These are phyloP conservation scores for Tetrax tetrax DNA, from an alignment of 2,113 vertebrate species.

Conservation along the genomic window DNA sequence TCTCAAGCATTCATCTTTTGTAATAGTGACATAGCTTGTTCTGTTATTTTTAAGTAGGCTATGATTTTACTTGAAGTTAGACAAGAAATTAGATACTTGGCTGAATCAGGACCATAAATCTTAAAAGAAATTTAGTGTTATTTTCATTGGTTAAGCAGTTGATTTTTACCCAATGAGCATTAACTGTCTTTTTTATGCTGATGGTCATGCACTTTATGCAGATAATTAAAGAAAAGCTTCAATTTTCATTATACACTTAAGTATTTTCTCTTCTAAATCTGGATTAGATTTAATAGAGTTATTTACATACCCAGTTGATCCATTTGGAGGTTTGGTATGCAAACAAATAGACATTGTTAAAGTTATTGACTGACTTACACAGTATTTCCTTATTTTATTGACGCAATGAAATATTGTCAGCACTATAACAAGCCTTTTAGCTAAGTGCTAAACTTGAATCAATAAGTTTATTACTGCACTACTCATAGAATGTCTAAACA, in stretches of 20 bases:
- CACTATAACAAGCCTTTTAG: constrained; percentile 25
- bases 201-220: constrained; percentile 56
- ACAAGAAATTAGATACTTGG: not conserved
- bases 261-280: constrained; percentile 33
- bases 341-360: constrained; percentile 69
- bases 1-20: not conserved
- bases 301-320: constrained; percentile 66
- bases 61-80: not conserved
- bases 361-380: constrained; percentile 48
- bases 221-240: constrained; percentile 73
- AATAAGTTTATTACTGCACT: constrained; percentile 17
- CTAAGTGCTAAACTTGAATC: constrained; percentile 27
- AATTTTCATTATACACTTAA: constrained; percentile 72
- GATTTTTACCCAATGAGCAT: constrained; percentile 45
- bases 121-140: not conserved
- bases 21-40: not conserved
- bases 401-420: constrained; percentile 48
- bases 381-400: constrained; percentile 59
- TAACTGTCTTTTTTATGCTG: constrained; percentile 55
- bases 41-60: not conserved
- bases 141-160: constrained; percentile 39
- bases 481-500: not conserved
- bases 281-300: constrained; percentile 69
- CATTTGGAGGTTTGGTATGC: constrained; percentile 57
- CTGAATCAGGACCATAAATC: not conserved